Percentiles rank a stretch among this genome's conserved stretches.
These are phyloP conservation scores for Cephus cinctus DNA, from an alignment of 1,140 invertebrate species.

Conservation along the genomic window DNA sequence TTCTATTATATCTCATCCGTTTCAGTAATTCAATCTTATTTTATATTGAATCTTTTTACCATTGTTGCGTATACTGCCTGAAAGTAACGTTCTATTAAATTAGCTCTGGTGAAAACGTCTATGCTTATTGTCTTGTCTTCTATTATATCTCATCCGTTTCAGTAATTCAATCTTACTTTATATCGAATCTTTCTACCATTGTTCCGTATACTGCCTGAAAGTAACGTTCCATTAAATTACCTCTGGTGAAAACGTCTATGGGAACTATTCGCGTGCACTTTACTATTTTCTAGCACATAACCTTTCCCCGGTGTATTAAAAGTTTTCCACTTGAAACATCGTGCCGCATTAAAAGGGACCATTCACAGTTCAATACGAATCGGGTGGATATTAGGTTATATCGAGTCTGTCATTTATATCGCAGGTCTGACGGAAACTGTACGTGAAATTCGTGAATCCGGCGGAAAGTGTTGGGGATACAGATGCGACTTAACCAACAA, in stretches of 20 bases:
- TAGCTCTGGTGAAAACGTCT: not conserved
- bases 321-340: not conserved
- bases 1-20: not conserved
- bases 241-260: not conserved
- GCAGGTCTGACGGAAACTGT: constrained; percentile 77
- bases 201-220: not conserved
- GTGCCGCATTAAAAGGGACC: not conserved
- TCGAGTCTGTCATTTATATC: constrained; percentile 34
- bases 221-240: not conserved
- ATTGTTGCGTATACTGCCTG: not conserved
- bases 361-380: not conserved
- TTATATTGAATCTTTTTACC: constrained; percentile 5
- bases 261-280: not conserved
- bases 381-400: constrained; percentile 2
- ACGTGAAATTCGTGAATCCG: constrained; percentile 66
- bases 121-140: not conserved
- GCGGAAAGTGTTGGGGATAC: constrained; percentile 72
- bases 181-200: constrained; percentile 3
- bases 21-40: no score
- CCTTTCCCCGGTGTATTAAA: constrained; percentile 3
- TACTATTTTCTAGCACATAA: not conserved
- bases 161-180: no score
- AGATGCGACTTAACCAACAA: constrained; percentile 78
- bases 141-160: not conserved
- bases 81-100: not conserved